These are phyloP conservation scores for Paralvinella palmiformis DNA, from an alignment of 1,140 invertebrate genomes.

Conservation along the genomic window DNA sequence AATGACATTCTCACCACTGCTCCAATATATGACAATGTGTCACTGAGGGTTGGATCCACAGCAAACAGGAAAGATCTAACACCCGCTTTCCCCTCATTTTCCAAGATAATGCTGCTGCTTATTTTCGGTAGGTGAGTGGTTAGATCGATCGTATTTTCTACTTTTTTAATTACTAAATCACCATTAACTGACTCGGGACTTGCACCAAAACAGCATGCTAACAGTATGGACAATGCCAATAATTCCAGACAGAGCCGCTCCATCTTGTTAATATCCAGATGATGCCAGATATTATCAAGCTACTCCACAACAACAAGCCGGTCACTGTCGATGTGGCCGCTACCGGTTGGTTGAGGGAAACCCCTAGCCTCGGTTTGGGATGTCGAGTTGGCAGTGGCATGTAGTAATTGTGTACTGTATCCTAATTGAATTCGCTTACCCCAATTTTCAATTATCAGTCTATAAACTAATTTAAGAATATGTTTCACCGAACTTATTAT, in stretches of 20 bases:
- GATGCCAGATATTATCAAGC: conserved; percentile 2
- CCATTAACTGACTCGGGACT: conserved; percentile 32
- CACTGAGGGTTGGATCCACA: conserved; percentile 60
- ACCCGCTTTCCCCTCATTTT: conserved; percentile 69
- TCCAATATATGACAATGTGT: conserved; percentile 67
- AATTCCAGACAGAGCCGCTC: not conserved
- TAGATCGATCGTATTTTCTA: conserved; percentile 79
- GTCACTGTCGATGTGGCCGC: too few species aligned
- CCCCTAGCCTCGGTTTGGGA: not conserved
- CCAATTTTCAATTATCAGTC: too few species aligned
- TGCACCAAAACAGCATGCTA: not conserved
- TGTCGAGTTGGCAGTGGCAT: not conserved
- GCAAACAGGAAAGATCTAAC: conserved; percentile 66
- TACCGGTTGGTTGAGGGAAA: not conserved
- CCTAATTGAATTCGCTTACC: too few species aligned
- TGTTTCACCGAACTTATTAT: too few species aligned
- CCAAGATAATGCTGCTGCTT: conserved; percentile 67
- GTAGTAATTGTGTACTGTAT: too few species aligned
- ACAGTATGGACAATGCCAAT: not conserved
- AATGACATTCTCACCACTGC: conserved; percentile 55
- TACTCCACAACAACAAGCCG: not conserved
- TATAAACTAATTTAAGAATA: too few species aligned
- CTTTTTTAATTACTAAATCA: conserved; percentile 64
- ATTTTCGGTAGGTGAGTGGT: conserved; percentile 83
- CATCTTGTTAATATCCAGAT: conserved; percentile 3